Conservation (phyloP, 2,113 vertebrate species). For the Hippolais icterina region DNA sequence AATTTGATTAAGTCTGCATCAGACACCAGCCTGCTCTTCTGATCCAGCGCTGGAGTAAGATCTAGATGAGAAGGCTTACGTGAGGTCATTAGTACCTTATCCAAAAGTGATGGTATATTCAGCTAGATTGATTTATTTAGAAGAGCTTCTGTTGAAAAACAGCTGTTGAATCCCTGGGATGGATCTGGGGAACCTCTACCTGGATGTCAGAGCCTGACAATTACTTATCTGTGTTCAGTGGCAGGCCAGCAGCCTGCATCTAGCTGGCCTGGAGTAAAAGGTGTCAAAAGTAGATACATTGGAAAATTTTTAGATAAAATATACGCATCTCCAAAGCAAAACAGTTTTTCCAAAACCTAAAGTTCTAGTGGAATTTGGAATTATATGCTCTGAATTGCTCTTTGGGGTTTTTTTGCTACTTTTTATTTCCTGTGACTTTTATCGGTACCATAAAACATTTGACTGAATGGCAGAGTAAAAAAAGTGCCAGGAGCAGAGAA, state of each 20-base stretch:
- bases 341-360: not conserved
- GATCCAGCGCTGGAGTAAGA: not conserved
- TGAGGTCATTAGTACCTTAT: not conserved
- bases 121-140: not conserved
- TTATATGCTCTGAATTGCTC: not conserved
- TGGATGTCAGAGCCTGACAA: not conserved
- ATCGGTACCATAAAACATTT: not conserved
- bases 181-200: not conserved
- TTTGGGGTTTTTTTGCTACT: not conserved
- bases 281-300: not conserved
- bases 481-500: not conserved
- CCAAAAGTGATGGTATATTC: not conserved
- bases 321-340: not conserved
- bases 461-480: not conserved
- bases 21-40: not conserved
- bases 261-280: not conserved
- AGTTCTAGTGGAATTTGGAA: not conserved
- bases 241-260: not conserved
- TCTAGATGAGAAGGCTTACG: not conserved
- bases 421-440: not conserved
- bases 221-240: not conserved
- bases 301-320: not conserved
- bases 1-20: not conserved
- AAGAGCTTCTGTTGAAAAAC: not conserved
- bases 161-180: not conserved